These are phyloP conservation scores for Archivesica marissinica DNA, from an alignment of 1,140 invertebrate species.

Conservation along the genomic window DNA sequence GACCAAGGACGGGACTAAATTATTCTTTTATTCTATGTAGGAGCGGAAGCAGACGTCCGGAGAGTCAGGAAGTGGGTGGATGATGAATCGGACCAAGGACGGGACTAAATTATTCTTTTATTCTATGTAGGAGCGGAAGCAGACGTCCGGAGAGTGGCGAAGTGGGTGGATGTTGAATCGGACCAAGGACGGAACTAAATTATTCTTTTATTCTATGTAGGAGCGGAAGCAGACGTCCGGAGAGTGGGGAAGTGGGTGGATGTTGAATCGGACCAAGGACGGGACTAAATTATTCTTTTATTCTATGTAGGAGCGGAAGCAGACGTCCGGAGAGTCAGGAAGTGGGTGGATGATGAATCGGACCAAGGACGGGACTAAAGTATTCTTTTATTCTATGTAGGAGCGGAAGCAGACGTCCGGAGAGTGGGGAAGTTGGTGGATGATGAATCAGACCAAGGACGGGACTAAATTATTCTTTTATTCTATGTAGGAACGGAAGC, in stretches of 20 bases:
- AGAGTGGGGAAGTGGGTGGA: conserved; percentile 81
- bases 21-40: not conserved
- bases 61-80: conserved; percentile 81
- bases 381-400: not conserved
- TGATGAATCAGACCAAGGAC: conserved; percentile 82
- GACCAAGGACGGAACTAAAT: too few relatives aligned
- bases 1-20: too few relatives aligned
- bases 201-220: not conserved
- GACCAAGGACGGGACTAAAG: conserved; percentile 76
- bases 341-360: conserved; percentile 84
- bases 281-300: conserved; percentile 68
- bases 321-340: conserved; percentile 75
- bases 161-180: too few relatives aligned
- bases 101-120: conserved; percentile 83
- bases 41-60: conserved; percentile 66
- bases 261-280: conserved; percentile 82
- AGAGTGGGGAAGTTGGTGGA: conserved; percentile 81
- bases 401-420: conserved; percentile 66
- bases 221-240: conserved; percentile 66
- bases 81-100: conserved; percentile 82
- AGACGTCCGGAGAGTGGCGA: too few relatives aligned
- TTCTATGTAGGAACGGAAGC: conserved; percentile 30
- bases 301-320: conserved; percentile 31
- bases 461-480: conserved; percentile 68
- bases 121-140: too few relatives aligned